A percentile compares a stretch with the other conserved stretches of the same genome.
Conservation (phyloP, 2,797 vertebrate genomes). For the Epinephelus coioides region DNA sequence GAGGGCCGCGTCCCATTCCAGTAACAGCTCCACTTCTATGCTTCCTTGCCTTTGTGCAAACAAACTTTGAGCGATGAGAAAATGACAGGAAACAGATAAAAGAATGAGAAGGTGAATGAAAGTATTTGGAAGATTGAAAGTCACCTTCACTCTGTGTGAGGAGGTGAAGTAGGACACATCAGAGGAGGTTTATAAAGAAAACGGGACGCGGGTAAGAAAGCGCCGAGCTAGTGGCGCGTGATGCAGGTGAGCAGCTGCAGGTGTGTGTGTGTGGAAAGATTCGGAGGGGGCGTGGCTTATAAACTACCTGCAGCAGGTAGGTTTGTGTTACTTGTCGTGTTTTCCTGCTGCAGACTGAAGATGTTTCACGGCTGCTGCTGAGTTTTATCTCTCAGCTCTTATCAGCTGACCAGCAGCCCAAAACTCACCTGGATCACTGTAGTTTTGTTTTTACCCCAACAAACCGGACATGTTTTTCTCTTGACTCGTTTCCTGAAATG, state of each 20-base stretch:
- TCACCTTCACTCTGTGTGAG: background rate
- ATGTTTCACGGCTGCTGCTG: background rate
- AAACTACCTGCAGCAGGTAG: conserved; percentile 59
- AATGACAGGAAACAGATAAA: fast-evolving
- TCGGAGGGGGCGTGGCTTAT: conserved; percentile 55
- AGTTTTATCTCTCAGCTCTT: background rate
- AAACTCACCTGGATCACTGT: background rate
- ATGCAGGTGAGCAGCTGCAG: conserved; percentile 21
- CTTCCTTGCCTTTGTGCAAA: background rate
- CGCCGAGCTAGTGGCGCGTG: background rate
- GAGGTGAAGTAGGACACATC: background rate
- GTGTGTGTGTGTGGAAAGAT: conserved; percentile 9
- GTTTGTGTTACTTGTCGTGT: conserved; percentile 16
- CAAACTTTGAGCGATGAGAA: fast-evolving
- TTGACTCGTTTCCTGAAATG: background rate
- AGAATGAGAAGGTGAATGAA: background rate
- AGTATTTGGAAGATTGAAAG: background rate
- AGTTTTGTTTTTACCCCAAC: too few species aligned
- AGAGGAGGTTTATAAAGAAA: background rate
- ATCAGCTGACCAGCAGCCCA: background rate
- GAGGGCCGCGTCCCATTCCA: conserved; percentile 6
- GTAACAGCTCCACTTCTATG: background rate
- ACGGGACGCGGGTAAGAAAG: background rate
- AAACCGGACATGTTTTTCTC: background rate
- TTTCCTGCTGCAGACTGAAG: background rate